These are phyloP conservation scores for Sturmia bella DNA, from an alignment of 2,888 invertebrate species.

Conservation along the genomic window DNA sequence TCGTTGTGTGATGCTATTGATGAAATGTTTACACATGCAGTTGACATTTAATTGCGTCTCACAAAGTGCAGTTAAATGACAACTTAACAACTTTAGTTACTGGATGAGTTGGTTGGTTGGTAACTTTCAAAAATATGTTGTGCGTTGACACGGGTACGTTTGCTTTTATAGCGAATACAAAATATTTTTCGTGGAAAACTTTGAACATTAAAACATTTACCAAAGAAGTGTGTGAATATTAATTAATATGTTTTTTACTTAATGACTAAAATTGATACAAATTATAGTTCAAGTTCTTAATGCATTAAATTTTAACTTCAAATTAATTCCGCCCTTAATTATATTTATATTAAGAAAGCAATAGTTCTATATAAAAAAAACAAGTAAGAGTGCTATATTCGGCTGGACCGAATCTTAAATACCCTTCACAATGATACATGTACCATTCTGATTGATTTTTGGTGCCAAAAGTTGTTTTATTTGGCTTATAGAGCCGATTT, in stretches of 20 bases:
- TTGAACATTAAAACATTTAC: neutral
- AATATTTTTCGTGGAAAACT: constrained; percentile 6
- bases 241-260: too few relatives aligned
- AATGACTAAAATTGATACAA: neutral
- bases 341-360: too few relatives aligned
- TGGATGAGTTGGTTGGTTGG: constrained; percentile 52
- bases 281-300: constrained; percentile 6
- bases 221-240: neutral
- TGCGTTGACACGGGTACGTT: neutral
- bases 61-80: constrained; percentile 64
- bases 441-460: too few relatives aligned
- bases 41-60: constrained; percentile 62
- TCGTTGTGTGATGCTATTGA: constrained; percentile 21
- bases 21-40: constrained; percentile 54
- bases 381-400: too few relatives aligned
- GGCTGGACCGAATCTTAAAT: too few relatives aligned
- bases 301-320: constrained; percentile 14
- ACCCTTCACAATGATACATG: too few relatives aligned
- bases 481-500: too few relatives aligned
- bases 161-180: constrained; percentile 45
- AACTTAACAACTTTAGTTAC: constrained; percentile 66
- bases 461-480: too few relatives aligned
- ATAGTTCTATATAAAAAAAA: too few relatives aligned
- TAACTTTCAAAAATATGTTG: constrained; percentile 45
- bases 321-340: neutral